Evolutionary conservation across 1,140 invertebrate genomes (phyloP).

Genomic region (Drosophila eugracilis): DNA sequence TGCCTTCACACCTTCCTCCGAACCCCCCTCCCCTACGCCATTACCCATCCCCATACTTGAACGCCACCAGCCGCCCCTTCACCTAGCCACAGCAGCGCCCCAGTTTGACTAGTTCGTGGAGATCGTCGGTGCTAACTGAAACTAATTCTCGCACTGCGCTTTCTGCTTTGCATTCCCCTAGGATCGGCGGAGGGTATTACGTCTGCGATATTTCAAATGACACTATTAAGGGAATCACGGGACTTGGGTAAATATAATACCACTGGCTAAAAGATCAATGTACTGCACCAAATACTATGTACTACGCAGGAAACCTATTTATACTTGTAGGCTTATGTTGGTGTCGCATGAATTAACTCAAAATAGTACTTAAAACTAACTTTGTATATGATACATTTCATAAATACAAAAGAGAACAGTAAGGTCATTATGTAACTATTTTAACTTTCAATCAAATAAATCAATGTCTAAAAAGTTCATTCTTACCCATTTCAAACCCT

Average conservation of each 20-base stretch:
- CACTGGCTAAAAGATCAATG: not conserved
- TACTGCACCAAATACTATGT: too few species aligned
- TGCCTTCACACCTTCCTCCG: conserved; percentile 59
- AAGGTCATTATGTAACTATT: too few species aligned
- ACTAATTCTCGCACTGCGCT: conserved; percentile 51
- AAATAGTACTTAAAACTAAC: too few species aligned
- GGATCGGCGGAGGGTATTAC: conserved; percentile 10
- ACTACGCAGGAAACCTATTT: too few species aligned
- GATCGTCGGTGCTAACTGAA: conserved; percentile 56
- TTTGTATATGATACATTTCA: too few species aligned
- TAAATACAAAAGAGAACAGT: too few species aligned
- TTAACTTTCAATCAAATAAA: too few species aligned
- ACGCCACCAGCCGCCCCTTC: not conserved
- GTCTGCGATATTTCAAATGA: conserved; percentile 1
- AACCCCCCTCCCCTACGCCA: not conserved
- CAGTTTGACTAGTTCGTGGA: conserved; percentile 17
- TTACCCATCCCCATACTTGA: not conserved
- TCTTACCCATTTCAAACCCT: not conserved
- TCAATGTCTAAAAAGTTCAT: too few species aligned
- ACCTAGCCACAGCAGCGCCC: not conserved
- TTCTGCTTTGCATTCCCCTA: conserved; percentile 25
- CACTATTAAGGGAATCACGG: conserved; percentile 3
- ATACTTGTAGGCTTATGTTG: too few species aligned
- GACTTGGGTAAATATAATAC: not conserved
- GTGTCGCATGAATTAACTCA: too few species aligned